Percentiles rank a stretch among this genome's conserved stretches.
These are phyloP conservation scores for Cryptus viduatorius DNA, from an alignment of 2,888 invertebrate genomes.

Conservation along the genomic window DNA sequence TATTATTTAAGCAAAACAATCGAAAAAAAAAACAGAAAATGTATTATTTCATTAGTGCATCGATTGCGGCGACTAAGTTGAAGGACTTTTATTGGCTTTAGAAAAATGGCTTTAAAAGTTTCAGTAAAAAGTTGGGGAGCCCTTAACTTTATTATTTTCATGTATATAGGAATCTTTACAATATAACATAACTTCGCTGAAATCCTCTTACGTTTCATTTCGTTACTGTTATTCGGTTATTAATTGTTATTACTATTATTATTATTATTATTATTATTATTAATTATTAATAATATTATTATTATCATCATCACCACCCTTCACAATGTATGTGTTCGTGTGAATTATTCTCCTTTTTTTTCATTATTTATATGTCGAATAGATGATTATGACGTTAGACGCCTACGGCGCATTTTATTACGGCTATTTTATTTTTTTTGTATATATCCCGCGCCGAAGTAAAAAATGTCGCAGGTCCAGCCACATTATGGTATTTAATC, in stretches of 20 bases:
- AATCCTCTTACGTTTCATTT: constrained; percentile 75
- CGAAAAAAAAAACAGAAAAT: not conserved
- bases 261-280: constrained; percentile 70
- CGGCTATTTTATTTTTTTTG: constrained; percentile 53
- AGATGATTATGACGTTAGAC: constrained; percentile 60
- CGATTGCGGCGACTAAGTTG: not conserved
- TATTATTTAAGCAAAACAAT: not conserved
- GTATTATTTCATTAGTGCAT: constrained; percentile 6
- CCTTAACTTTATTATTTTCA: constrained; percentile 81
- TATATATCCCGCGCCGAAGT: constrained; percentile 65
- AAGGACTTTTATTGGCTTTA: constrained; percentile 34
- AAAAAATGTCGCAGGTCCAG: constrained; percentile 60
- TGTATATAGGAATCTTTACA: constrained; percentile 83
- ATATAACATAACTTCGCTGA: constrained; percentile 80
- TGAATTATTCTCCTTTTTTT: constrained; percentile 41
- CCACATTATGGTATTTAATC: constrained; percentile 66
- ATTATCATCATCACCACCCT: constrained; percentile 71
- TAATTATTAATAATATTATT: constrained; percentile 62
- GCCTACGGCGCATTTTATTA: constrained; percentile 47
- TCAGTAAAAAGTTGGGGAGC: constrained; percentile 81
- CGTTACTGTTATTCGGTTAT: constrained; percentile 73
- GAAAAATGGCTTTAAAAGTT: constrained; percentile 71
- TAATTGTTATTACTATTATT: constrained; percentile 76
- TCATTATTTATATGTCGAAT: constrained; percentile 64
- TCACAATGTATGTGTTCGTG: constrained; percentile 52